Evolutionary conservation across 2,113 vertebrate genomes (phyloP).

Genomic region (Sphyrna mokarran): DNA sequence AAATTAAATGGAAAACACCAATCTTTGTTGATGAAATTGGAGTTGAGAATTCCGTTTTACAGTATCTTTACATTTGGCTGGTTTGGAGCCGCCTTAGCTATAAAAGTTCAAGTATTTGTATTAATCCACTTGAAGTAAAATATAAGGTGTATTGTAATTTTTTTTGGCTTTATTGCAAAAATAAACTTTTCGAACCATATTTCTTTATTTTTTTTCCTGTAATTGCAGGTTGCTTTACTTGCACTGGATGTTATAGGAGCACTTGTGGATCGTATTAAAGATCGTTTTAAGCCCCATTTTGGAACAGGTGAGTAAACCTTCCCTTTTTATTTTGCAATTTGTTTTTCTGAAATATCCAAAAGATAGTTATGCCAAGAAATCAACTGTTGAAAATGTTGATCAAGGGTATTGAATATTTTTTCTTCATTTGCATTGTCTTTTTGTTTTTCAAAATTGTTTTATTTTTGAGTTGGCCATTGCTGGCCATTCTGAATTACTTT

Average conservation of each 20-base stretch:
- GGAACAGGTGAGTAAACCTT: conserved; percentile 69
- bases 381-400: neutral
- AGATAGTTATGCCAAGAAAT: neutral
- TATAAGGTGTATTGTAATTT: neutral
- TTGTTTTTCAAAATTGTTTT: neutral
- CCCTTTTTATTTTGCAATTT: neutral
- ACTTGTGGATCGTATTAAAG: conserved; percentile 74
- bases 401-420: neutral
- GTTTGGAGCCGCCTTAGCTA: neutral
- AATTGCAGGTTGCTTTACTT: conserved; percentile 75
- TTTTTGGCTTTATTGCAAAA: neutral
- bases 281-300: conserved; percentile 79
- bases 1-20: neutral
- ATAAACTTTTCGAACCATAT: neutral
- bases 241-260: conserved; percentile 83
- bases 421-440: neutral
- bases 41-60: neutral
- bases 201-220: conserved; percentile 43
- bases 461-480: neutral
- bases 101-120: neutral
- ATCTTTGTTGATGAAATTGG: neutral
- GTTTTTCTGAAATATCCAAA: neutral
- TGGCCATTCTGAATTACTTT: neutral
- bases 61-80: neutral
- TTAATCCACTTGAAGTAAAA: neutral